Evolutionary conservation across 2,113 vertebrate species (phyloP), one percentile per base, ranked within the genome.

Genomic region (Otus sunia): DNA sequence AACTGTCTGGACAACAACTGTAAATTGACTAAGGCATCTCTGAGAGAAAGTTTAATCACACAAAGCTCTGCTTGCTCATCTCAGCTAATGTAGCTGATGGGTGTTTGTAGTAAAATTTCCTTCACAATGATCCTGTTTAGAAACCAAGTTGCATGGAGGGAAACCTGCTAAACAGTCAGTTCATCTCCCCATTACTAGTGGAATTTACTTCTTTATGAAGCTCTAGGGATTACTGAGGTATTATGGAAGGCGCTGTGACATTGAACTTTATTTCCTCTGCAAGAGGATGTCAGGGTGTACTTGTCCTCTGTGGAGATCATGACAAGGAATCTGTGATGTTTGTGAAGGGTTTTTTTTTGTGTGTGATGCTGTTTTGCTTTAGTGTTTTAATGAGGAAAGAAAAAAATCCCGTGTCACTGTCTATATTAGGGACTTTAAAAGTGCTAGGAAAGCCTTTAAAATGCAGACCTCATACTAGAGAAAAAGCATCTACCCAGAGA

Each of bases 401-500:
- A 90, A 86, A 75, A 59, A 43, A 21, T n/a, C 52, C 68, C 59
- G 3, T 50, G n/a, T 19, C 64, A 26, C 81, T 43, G 11, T 30
- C 17, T 82, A 4, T 50, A 43, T 36, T 29, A 86, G 32, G 55
- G 68, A 59, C n/a, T 56, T 85, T 73, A 45, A 64, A 96, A 62
- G 59, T 36, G 45, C 47, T 27, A 23, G 50, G 37, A 77, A 82
- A 10, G 21, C 76, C 25, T 37, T 87, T 94, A 84, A 96, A 96
- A 94, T 84, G 83, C 71, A 84, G 79, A 55, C 53, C 86, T 96
- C 73, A 69, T 96, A 66, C 89, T 71, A 67, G 29, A 85, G 43
- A 96, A 92, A 92, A 96, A 97, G 73, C 71, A 92, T 90, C 78
- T 59, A 88, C 45, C 29, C 56, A 84, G 64, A 95, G n/a, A 86